Evolutionary conservation across 2,113 vertebrate species (phyloP).

Genomic region (Platysteira castanea): DNA sequence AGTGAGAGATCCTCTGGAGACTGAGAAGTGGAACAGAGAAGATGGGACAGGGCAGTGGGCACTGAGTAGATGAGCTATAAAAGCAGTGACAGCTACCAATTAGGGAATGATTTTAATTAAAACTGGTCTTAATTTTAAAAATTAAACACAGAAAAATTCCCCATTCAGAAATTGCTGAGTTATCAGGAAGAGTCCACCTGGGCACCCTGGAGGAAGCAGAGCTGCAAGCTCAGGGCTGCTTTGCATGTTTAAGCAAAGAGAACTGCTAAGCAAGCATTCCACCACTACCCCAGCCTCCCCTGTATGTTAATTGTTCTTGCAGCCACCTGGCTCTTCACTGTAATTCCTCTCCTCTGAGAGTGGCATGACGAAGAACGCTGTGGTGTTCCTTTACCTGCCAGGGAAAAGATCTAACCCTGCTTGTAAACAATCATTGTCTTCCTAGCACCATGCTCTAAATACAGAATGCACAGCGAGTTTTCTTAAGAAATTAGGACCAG

Average conservation of each 20-base stretch:
- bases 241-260: not conserved
- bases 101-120: not conserved
- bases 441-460: not conserved
- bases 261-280: not conserved
- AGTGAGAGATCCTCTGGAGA: not conserved
- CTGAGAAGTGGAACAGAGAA: not conserved
- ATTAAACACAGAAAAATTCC: not conserved
- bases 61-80: not conserved
- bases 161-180: not conserved
- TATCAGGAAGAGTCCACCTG: not conserved
- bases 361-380: not conserved
- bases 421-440: not conserved
- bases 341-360: not conserved
- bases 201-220: not conserved
- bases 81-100: not conserved
- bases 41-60: not conserved
- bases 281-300: not conserved
- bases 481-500: not conserved
- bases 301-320: not conserved
- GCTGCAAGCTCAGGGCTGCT: not conserved
- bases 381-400: not conserved
- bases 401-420: not conserved
- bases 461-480: not conserved
- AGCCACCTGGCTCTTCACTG: not conserved
- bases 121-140: not conserved